Base-by-base conservation (phyloP, 2,888 invertebrate genomes). In the Apamea epomidion region DNA sequence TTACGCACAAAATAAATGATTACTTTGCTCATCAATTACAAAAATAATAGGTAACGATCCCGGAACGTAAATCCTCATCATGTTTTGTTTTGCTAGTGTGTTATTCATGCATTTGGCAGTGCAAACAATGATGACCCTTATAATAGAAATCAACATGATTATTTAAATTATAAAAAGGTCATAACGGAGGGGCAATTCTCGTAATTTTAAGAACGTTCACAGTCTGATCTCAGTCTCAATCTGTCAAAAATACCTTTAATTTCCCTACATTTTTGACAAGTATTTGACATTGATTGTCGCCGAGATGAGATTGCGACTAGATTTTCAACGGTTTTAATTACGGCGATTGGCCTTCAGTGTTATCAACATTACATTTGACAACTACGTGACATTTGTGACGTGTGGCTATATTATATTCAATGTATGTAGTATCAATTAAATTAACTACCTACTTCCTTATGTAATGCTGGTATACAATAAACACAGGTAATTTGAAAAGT, bases 311-410 rank as follows among this genome's bases (percentile, higher is more conserved):
- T 16, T 48, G 16, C 16, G 48, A 48, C 48, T 48, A 48, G 14
- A 48, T 48, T 48, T 48, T 48, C 14, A 48, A 48, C 14, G 48
- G 16, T 48, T 16, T 48, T 48, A 12, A 48, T 48, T 14, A 48
- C 48, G 48, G 14, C 14, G 16, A 48, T 48, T 48, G 16, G 5
- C 48, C 16, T 48, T 48, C 60, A 51, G 18, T 42, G 58, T 48
- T 69, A 69, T 69, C 18, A 81, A 37, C 76, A 82, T 51, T 76
- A 58, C 58, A 51, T 58, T 70, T 75, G n/a, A 45, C 51, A 82
- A 14, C 37, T 72, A 62, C 78, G 62, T 78, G 78, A 54, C 10
- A 78, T 54, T 72, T 54, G 12, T 67, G 25, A 76, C n/a, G n/a
- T 71, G n/a, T 76, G 51, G 45, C 18, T 62, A 62, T 37, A 68